phyloP scores from a whole-genome alignment of 2,113 vertebrate species.

The Menura novaehollandiae region DNA sequence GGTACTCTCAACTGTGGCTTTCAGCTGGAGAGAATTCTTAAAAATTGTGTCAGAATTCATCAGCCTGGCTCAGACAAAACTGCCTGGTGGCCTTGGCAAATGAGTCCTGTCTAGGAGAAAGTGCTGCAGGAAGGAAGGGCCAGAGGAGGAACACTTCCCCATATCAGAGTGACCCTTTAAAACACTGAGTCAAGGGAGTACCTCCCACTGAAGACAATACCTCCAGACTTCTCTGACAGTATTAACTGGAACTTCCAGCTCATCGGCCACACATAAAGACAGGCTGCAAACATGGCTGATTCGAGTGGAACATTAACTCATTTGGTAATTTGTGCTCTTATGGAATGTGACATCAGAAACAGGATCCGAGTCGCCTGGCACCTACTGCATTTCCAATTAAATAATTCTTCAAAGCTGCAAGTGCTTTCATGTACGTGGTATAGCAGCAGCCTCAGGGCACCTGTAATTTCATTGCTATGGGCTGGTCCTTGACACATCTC shows the following conservation, averaged over 20 bases:
- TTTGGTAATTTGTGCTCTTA: background rate
- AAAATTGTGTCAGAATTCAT: background rate
- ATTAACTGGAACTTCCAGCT: constrained; percentile 39
- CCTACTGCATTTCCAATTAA: background rate
- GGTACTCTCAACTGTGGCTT: background rate
- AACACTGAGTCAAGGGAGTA: background rate
- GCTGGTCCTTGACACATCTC: background rate
- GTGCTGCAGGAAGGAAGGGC: background rate
- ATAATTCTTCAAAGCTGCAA: background rate
- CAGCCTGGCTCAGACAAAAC: background rate
- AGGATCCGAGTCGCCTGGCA: background rate
- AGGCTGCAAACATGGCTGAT: background rate
- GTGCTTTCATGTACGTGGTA: background rate
- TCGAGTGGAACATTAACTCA: background rate
- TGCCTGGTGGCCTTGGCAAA: background rate
- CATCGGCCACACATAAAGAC: background rate
- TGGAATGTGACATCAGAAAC: constrained; percentile 1
- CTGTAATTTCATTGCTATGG: background rate
- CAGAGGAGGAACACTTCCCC: background rate
- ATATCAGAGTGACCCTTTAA: background rate
- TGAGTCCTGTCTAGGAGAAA: background rate
- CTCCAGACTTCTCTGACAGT: background rate
- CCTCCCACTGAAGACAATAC: background rate
- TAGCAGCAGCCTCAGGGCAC: background rate
- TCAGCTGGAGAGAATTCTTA: background rate